phyloP scores from a whole-genome alignment of 1,140 invertebrate species.

The Pinna nobilis region DNA sequence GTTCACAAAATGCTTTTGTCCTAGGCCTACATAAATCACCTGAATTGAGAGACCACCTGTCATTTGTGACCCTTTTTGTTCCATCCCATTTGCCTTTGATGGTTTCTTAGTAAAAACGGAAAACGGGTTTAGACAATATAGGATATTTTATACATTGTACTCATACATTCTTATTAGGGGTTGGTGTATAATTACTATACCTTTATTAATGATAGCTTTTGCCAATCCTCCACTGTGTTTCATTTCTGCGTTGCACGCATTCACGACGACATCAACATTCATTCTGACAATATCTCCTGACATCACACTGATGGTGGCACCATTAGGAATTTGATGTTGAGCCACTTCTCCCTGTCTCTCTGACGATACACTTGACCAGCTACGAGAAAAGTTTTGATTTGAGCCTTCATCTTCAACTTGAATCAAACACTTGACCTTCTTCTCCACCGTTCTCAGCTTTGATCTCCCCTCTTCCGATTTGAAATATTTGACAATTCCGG shows the following conservation, averaged over 20 bases:
- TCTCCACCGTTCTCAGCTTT: conserved; percentile 29
- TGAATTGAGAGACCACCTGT: no score
- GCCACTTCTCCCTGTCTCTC: not conserved
- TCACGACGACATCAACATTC: conserved; percentile 57
- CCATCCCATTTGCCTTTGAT: no score
- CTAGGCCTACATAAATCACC: no score
- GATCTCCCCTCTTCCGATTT: conserved; percentile 14
- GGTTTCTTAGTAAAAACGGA: no score
- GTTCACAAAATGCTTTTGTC: no score
- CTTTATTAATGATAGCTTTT: conserved; percentile 45
- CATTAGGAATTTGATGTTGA: not conserved
- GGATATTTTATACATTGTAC: no score
- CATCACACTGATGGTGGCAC: conserved; percentile 10
- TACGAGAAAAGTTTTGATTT: no score
- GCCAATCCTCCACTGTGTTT: conserved; percentile 56
- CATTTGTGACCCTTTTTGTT: no score
- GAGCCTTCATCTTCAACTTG: not conserved
- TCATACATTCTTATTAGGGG: not conserved
- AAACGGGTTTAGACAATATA: not conserved
- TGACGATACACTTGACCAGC: no score
- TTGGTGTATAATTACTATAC: conserved; percentile 12
- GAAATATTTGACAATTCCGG: conserved; percentile 26
- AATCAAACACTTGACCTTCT: conserved; percentile 6
- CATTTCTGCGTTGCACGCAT: conserved; percentile 57
- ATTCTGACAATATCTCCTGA: conserved; percentile 54